A percentile compares a stretch with the other conserved stretches of the same genome.
Evolutionary conservation across 2,113 vertebrate species (phyloP).

Genomic region (Herpailurus yagouaroundi): DNA sequence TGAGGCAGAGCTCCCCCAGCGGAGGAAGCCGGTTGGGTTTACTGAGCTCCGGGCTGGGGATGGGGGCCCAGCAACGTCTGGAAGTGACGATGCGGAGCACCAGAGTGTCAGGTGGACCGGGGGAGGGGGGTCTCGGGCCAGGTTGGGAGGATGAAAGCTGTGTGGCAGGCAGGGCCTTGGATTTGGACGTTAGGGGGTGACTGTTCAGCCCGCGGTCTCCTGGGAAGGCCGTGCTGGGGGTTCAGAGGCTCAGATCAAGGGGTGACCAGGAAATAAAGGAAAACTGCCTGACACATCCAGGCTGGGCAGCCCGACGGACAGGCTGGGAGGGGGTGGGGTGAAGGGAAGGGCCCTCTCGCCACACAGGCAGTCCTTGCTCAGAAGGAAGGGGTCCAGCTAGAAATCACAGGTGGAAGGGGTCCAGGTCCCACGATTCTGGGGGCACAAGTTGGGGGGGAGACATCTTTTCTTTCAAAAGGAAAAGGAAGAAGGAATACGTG

Average conservation of each 20-base stretch:
- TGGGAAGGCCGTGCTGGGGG: neutral
- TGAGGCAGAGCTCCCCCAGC: neutral
- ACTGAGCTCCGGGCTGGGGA: fast-evolving
- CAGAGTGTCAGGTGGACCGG: no score
- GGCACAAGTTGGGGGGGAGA: neutral
- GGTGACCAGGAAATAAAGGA: neutral
- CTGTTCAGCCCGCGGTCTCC: neutral
- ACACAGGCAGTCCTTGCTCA: neutral
- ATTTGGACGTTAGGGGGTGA: neutral
- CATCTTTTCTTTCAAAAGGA: neutral
- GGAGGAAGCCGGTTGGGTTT: neutral
- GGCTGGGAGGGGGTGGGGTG: fast-evolving
- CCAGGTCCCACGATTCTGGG: neutral
- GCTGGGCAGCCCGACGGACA: neutral
- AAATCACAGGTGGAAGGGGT: neutral
- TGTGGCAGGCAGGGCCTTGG: neutral
- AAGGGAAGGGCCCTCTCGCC: neutral
- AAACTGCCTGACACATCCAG: neutral
- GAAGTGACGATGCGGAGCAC: neutral
- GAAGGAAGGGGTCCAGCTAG: neutral
- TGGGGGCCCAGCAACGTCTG: neutral
- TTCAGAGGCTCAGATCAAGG: neutral
- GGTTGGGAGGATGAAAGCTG: fast-evolving
- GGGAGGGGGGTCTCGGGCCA: neutral
- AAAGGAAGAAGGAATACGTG: neutral